Evolutionary conservation across 2,797 vertebrate species (phyloP).

Genomic region (Anableps anableps): DNA sequence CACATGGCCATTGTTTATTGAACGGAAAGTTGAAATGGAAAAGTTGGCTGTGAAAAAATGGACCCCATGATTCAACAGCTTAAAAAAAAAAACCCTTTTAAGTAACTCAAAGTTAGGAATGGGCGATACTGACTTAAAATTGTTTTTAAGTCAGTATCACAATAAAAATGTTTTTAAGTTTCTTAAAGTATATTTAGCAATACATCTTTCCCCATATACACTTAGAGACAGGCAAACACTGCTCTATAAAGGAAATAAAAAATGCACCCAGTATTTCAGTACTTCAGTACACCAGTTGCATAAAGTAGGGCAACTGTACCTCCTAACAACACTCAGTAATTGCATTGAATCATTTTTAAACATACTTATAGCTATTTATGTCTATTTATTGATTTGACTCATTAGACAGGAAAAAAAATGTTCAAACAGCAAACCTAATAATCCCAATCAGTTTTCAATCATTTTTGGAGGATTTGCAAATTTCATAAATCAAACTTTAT

Average conservation of each 20-base stretch:
- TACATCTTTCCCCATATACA: not conserved
- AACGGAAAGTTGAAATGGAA: not conserved
- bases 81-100: not conserved
- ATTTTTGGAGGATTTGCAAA: too few relatives aligned
- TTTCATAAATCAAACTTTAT: too few relatives aligned
- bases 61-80: not conserved
- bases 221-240: not conserved
- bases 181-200: not conserved
- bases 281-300: not conserved
- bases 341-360: too few relatives aligned
- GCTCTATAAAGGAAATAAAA: not conserved
- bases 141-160: not conserved
- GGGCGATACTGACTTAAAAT: not conserved
- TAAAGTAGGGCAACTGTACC: not conserved
- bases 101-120: not conserved
- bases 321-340: not conserved
- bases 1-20: not conserved
- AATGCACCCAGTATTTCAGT: not conserved
- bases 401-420: too few relatives aligned
- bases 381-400: too few relatives aligned
- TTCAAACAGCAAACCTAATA: too few relatives aligned
- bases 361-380: too few relatives aligned
- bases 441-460: too few relatives aligned
- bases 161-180: not conserved
- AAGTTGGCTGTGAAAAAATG: not conserved